Evolutionary conservation across 1,140 invertebrate genomes (phyloP).

Genomic region (Bombyx mandarina): DNA sequence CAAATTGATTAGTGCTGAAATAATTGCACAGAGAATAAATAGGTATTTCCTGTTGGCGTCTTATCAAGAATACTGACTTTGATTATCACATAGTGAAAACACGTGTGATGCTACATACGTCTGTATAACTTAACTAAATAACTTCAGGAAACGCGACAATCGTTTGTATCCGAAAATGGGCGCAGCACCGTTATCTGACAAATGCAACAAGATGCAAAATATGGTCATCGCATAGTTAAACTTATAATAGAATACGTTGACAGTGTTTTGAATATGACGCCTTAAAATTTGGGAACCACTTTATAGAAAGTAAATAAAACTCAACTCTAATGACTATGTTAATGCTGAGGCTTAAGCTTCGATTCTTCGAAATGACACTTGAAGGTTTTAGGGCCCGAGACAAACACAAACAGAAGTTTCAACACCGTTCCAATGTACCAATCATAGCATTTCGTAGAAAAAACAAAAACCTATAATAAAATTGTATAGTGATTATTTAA

Average conservation of each 20-base stretch:
- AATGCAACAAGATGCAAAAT: slow-evolving; percentile 29
- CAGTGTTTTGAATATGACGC: slow-evolving; percentile 14
- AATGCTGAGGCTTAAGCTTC: slow-evolving; percentile 9
- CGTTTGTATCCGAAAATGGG: slow-evolving; percentile 25
- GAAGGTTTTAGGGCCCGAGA: background rate
- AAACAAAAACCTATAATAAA: no score
- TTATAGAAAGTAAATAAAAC: slow-evolving; percentile 22
- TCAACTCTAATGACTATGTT: slow-evolving; percentile 22
- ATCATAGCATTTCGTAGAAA: no score
- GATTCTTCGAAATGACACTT: background rate
- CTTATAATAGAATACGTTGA: no score
- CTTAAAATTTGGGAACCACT: slow-evolving; percentile 11
- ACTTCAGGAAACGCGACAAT: slow-evolving; percentile 9
- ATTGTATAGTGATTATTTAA: no score
- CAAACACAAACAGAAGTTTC: background rate
- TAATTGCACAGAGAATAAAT: no score
- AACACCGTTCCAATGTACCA: no score
- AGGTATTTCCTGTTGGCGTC: no score
- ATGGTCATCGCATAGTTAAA: no score
- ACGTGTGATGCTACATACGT: slow-evolving; percentile 2
- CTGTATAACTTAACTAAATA: slow-evolving; percentile 3
- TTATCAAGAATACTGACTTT: slow-evolving; percentile 1
- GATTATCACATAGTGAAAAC: slow-evolving; percentile 2
- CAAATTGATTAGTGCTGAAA: no score
- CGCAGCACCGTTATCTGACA: slow-evolving; percentile 23